Conservation (phyloP, 2,113 vertebrate genomes). For the Marmota flaviventris region DNA sequence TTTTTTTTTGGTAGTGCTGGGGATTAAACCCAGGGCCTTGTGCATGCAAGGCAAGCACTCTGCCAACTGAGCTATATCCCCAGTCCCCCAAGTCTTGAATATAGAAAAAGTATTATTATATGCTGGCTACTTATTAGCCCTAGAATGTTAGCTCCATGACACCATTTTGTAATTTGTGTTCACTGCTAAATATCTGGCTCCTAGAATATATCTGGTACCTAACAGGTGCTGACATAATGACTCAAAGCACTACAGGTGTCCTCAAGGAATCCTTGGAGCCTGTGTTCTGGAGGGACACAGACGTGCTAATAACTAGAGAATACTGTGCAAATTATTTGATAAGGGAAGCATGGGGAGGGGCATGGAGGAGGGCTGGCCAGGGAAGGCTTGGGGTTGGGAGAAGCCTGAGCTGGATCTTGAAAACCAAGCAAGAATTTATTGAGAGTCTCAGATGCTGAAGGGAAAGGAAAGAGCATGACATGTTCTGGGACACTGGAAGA, state of each 20-base stretch:
- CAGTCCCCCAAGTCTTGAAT: neutral
- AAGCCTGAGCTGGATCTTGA: neutral
- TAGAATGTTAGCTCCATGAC: neutral
- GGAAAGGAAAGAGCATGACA: neutral
- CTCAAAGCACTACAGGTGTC: neutral
- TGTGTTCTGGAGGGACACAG: neutral
- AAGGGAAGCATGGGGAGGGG: neutral
- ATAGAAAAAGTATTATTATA: neutral
- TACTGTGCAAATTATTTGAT: neutral
- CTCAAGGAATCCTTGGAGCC: neutral
- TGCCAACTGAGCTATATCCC: too few species aligned
- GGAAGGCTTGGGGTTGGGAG: neutral
- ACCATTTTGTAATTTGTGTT: neutral
- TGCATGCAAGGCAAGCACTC: too few species aligned
- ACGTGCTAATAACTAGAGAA: neutral
- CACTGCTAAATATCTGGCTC: neutral
- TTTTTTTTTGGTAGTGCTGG: too few species aligned
- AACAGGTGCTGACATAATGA: neutral
- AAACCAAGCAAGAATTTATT: neutral
- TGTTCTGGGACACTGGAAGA: neutral
- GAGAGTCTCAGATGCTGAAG: neutral
- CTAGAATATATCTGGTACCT: neutral
- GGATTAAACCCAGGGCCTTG: too few species aligned
- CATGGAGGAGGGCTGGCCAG: neutral
- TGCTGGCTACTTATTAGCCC: neutral